These are phyloP conservation scores for Perca schrenkii DNA, from an alignment of 2,113 vertebrate species.

Conservation along the genomic window DNA sequence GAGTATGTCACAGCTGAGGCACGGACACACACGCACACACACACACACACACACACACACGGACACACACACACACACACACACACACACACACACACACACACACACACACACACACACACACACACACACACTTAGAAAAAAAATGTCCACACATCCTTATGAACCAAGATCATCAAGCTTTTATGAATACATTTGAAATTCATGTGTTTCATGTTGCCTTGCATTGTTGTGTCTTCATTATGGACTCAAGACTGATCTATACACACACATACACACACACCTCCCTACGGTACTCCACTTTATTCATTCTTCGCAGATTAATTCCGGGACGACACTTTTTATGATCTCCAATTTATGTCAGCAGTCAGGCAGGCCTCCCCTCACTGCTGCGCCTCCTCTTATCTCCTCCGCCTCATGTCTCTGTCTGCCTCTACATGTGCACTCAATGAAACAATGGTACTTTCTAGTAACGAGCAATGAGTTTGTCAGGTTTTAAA, in stretches of 20 bases:
- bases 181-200: conserved; percentile 59
- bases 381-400: conserved; percentile 38
- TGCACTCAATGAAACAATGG: conserved; percentile 74
- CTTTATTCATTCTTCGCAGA: conserved; percentile 77
- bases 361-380: conserved; percentile 61
- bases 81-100: not conserved
- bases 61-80: not conserved
- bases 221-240: conserved; percentile 46
- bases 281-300: conserved; percentile 44
- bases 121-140: not conserved
- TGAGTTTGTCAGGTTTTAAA: conserved; percentile 78
- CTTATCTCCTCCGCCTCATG: conserved; percentile 74
- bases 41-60: not conserved
- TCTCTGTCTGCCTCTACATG: conserved; percentile 70
- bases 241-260: conserved; percentile 45
- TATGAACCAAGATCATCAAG: conserved; percentile 36
- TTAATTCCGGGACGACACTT: conserved; percentile 73
- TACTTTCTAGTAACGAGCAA: conserved; percentile 69
- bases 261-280: conserved; percentile 17
- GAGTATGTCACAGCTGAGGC: conserved; percentile 68
- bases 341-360: conserved; percentile 79
- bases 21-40: conserved; percentile 11
- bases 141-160: conserved; percentile 18
- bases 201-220: conserved; percentile 44
- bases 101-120: conserved; percentile 21